A percentile compares a stretch with the other conserved stretches of the same genome.
Conservation (phyloP, 2,797 vertebrate genomes). For the Acanthurus leucopareius region DNA sequence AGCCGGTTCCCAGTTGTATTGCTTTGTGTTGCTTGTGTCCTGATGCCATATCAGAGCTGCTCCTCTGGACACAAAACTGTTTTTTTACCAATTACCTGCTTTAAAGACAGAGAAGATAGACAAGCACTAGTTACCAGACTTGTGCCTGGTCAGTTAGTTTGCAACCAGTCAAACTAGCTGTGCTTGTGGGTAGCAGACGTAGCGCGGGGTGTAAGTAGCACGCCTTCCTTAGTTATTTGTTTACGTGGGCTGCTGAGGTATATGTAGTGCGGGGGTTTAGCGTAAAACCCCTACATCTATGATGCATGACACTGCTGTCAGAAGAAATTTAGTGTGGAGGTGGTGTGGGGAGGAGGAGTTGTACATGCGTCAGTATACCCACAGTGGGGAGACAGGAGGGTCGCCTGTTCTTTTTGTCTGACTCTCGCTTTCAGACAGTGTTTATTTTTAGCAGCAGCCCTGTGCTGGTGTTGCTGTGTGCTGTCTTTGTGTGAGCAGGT, state of each 20-base stretch:
- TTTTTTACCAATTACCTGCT: not conserved
- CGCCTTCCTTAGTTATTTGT: slow-evolving; percentile 53
- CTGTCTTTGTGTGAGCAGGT: slow-evolving; percentile 78
- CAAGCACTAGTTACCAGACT: not conserved
- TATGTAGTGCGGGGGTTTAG: slow-evolving; percentile 42
- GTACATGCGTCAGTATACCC: slow-evolving; percentile 45
- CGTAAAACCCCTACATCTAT: slow-evolving; percentile 47
- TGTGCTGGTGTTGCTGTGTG: slow-evolving; percentile 82
- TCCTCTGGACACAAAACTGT: not conserved
- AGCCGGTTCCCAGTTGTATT: not conserved
- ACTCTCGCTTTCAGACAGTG: slow-evolving; percentile 57
- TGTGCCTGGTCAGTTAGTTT: not conserved
- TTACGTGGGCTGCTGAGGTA: slow-evolving; percentile 28
- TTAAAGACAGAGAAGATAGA: not conserved
- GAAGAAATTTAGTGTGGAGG: slow-evolving; percentile 44
- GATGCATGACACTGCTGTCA: slow-evolving; percentile 19
- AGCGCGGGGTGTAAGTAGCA: slow-evolving; percentile 1
- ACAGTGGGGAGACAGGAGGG: slow-evolving; percentile 62
- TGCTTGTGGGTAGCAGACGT: not conserved
- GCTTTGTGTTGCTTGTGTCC: slow-evolving; percentile 12
- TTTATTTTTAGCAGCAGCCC: slow-evolving; percentile 86
- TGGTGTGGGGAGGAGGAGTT: slow-evolving; percentile 44
- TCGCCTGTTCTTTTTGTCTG: slow-evolving; percentile 64
- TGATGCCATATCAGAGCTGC: slow-evolving; percentile 5
- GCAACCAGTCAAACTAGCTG: not conserved